A percentile compares a stretch with the other conserved stretches of the same genome.
phyloP scores from a whole-genome alignment of 2,113 vertebrate genomes.

The Amphiprion ocellaris region DNA sequence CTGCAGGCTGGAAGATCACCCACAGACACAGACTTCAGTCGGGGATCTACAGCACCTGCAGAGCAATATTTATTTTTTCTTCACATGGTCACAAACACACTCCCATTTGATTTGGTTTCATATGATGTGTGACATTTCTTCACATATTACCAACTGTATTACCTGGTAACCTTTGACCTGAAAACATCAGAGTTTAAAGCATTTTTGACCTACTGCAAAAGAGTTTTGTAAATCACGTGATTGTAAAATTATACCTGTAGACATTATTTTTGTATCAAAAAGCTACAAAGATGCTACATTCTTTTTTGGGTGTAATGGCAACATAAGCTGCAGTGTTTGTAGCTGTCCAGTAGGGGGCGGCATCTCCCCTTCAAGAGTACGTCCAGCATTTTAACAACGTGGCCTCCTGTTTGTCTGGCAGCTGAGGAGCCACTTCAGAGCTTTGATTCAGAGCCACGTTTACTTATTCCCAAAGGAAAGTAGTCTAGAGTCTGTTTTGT shows the following conservation, averaged over 20 bases:
- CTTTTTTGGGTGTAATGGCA: conserved; percentile 26
- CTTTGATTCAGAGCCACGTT: neutral
- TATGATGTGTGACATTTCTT: too few species aligned
- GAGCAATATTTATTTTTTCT: too few species aligned
- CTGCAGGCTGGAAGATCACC: too few species aligned
- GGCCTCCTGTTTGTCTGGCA: neutral
- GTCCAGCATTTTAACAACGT: neutral
- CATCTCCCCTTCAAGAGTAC: neutral
- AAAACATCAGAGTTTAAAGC: neutral
- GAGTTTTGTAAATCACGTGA: neutral
- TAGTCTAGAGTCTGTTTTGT: neutral
- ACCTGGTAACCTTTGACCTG: too few species aligned
- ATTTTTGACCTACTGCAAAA: neutral
- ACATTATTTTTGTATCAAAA: conserved; percentile 63
- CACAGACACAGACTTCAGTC: too few species aligned
- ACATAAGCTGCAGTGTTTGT: conserved; percentile 1
- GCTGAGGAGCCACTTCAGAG: neutral
- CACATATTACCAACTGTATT: too few species aligned
- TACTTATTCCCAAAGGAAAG: neutral
- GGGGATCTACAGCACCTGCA: too few species aligned
- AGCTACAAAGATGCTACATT: conserved; percentile 52
- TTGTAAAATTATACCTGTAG: conserved; percentile 30
- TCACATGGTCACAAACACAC: too few species aligned
- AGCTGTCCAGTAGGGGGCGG: conserved; percentile 16
- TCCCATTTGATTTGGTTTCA: too few species aligned